phyloP scores from a whole-genome alignment of 2,888 invertebrate species.

The Cephus nigrinus region DNA sequence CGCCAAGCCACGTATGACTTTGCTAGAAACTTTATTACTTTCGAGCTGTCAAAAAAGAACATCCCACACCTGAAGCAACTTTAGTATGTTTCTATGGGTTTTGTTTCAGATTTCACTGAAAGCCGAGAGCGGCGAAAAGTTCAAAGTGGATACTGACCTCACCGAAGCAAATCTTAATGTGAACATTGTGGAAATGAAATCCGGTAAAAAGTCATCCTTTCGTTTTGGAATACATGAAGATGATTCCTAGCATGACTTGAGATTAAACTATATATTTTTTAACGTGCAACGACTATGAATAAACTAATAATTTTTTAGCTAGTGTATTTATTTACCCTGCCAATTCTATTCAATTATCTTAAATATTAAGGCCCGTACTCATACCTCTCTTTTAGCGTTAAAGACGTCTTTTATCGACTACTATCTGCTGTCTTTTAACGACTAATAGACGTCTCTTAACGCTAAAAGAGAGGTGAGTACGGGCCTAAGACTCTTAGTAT shows the following conservation, averaged over 20 bases:
- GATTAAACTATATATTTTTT: background rate
- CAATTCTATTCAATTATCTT: background rate
- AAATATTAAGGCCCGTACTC: too few relatives aligned
- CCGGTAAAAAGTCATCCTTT: conserved; percentile 38
- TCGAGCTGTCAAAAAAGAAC: background rate
- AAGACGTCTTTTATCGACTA: too few relatives aligned
- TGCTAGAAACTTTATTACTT: background rate
- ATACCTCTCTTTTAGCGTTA: too few relatives aligned
- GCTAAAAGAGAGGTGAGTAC: too few relatives aligned
- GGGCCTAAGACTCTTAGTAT: background rate
- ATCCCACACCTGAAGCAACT: background rate
- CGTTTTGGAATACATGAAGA: conserved; percentile 42
- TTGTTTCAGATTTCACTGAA: conserved; percentile 34
- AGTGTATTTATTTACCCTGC: background rate
- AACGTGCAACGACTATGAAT: background rate
- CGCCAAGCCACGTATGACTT: too few relatives aligned
- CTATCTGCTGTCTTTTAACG: too few relatives aligned
- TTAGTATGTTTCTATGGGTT: background rate
- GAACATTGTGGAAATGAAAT: conserved; percentile 33
- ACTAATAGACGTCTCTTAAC: too few relatives aligned
- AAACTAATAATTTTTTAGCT: background rate
- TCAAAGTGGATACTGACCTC: conserved; percentile 40
- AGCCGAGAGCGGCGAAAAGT: conserved; percentile 30
- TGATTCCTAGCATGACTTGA: conserved; percentile 26
- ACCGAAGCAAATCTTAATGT: conserved; percentile 39